Percentiles rank a stretch among this genome's conserved stretches.
Conservation (phyloP, 64 coral and sea anemone genomes). For the Dendronephthya gigantea region DNA sequence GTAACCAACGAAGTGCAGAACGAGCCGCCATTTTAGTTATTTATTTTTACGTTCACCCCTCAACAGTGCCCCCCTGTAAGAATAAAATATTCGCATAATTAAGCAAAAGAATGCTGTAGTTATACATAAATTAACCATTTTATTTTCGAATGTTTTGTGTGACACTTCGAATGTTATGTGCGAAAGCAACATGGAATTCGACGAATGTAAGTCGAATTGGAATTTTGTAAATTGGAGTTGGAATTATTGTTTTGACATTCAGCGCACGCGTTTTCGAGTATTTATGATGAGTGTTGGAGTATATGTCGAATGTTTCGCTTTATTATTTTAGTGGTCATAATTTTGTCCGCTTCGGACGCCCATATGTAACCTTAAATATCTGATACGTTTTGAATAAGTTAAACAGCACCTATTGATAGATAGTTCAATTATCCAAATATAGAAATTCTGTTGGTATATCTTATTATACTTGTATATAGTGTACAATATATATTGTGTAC, state of each 20-base stretch:
- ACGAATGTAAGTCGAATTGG: background rate
- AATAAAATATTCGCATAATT: background rate
- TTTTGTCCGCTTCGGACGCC: background rate
- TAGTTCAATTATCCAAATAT: no score
- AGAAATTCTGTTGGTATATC: no score
- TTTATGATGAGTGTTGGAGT: background rate
- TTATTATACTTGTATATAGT: no score
- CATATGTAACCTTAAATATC: no score
- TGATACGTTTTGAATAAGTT: no score
- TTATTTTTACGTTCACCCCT: no score
- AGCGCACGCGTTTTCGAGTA: background rate
- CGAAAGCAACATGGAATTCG: background rate
- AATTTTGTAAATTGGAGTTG: background rate
- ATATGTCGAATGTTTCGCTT: background rate
- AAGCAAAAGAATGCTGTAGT: background rate
- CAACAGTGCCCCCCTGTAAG: background rate
- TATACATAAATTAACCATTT: background rate
- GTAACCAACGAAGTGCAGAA: background rate
- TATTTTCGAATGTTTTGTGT: constrained; percentile 1
- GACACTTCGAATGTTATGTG: background rate
- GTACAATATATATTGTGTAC: no score
- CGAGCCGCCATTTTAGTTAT: background rate
- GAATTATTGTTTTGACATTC: background rate
- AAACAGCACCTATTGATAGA: no score
- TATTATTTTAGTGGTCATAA: background rate